Evolutionary conservation across 2,888 invertebrate genomes (phyloP).

Genomic region (Ischnura elegans): DNA sequence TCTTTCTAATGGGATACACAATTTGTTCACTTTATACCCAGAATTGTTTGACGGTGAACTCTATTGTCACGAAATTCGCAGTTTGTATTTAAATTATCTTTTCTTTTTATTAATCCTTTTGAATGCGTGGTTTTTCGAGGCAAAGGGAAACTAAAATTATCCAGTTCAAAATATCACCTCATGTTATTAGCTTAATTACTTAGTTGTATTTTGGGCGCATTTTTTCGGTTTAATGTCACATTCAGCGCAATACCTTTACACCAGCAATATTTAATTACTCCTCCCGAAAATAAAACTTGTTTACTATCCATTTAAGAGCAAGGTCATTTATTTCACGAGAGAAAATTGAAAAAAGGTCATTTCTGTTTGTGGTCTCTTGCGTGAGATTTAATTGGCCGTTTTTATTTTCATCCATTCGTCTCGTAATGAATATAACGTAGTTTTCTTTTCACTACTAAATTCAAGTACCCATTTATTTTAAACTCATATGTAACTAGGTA

Average conservation of each 20-base stretch:
- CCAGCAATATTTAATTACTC: neutral
- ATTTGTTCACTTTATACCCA: too few species aligned
- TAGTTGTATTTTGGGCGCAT: neutral
- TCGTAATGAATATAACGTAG: too few species aligned
- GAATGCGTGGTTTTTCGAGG: too few species aligned
- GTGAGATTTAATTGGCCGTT: neutral
- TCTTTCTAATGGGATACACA: too few species aligned
- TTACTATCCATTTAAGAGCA: neutral
- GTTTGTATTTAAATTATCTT: neutral
- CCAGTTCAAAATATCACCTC: neutral
- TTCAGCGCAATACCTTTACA: neutral
- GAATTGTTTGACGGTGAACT: too few species aligned
- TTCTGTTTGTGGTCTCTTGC: neutral
- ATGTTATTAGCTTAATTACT: neutral
- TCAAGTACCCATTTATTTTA: too few species aligned
- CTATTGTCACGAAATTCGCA: too few species aligned
- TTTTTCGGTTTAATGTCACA: neutral
- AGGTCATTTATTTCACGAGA: neutral
- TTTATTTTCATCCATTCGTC: too few species aligned
- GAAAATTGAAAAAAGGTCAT: neutral
- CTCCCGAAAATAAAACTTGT: neutral
- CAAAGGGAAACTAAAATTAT: neutral
- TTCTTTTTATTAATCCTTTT: neutral
- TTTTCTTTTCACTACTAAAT: too few species aligned
- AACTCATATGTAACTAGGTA: too few species aligned